phyloP scores from a whole-genome alignment of 2,113 vertebrate genomes.

The Centropus unirufus region DNA sequence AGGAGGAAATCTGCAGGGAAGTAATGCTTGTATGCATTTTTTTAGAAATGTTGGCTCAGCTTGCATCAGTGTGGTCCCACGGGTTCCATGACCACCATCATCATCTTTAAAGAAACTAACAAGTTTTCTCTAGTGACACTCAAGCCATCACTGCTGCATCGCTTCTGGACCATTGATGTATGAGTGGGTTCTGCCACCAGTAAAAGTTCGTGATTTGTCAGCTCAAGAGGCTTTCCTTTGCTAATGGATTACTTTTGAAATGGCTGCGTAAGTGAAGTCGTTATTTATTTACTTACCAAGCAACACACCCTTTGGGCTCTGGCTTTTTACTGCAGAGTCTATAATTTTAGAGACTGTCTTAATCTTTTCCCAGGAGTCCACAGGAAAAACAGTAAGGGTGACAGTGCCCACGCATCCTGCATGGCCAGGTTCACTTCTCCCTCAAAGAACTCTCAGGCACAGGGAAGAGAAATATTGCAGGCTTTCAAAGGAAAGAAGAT shows the following conservation, averaged over 20 bases:
- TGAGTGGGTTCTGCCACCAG: neutral
- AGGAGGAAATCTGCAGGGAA: constrained; percentile 14
- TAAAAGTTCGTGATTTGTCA: neutral
- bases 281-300: neutral
- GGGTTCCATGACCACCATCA: neutral
- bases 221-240: neutral
- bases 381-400: neutral
- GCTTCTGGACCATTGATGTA: neutral
- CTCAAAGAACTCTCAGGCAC: neutral
- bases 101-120: neutral
- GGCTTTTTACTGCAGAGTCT: neutral
- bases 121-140: neutral
- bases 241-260: constrained; percentile 7
- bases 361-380: neutral
- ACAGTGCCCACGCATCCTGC: neutral
- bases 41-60: neutral
- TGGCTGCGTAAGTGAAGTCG: neutral
- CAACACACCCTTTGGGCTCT: neutral
- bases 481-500: neutral
- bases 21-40: neutral
- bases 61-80: neutral
- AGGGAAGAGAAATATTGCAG: fast-evolving
- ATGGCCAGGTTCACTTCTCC: fast-evolving
- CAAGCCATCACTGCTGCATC: neutral
- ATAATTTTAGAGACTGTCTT: neutral